Conservation (phyloP, 2,797 vertebrate genomes). For the Bovichtus variegatus region DNA sequence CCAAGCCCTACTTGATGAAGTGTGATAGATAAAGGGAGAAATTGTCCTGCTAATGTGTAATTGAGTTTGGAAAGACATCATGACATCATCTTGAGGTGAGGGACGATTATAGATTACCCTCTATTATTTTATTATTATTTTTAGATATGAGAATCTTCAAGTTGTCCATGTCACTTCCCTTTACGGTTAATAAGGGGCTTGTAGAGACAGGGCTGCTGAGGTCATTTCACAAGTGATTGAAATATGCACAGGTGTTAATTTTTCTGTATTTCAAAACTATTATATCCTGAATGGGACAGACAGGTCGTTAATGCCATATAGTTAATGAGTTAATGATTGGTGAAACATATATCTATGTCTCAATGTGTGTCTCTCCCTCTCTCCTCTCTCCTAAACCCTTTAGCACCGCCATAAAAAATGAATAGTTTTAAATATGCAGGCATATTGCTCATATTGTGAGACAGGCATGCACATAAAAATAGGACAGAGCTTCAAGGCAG, state of each 20-base stretch:
- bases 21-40: conserved; percentile 84
- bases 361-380: background rate
- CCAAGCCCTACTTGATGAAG: conserved; percentile 80
- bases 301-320: conserved; percentile 30
- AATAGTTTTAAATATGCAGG: conserved; percentile 12
- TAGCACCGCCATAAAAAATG: conserved; percentile 5
- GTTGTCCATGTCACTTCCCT: conserved; percentile 71
- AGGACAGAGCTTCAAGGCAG: conserved; percentile 19
- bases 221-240: conserved; percentile 60
- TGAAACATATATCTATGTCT: conserved; percentile 30
- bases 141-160: conserved; percentile 65
- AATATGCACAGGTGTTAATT: conserved; percentile 38
- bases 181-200: conserved; percentile 61
- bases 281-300: conserved; percentile 26
- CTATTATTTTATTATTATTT: conserved; percentile 77
- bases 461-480: conserved; percentile 34
- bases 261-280: conserved; percentile 28
- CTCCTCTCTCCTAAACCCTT: background rate
- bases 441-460: conserved; percentile 15
- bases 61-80: conserved; percentile 84
- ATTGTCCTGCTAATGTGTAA: conserved; percentile 82
- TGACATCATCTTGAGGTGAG: conserved; percentile 76
- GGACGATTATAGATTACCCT: conserved; percentile 73
- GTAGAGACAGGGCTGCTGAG: conserved; percentile 44
- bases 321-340: conserved; percentile 51